phyloP scores from a whole-genome alignment of 2,888 invertebrate genomes.

The Drosophila glabriapex region DNA sequence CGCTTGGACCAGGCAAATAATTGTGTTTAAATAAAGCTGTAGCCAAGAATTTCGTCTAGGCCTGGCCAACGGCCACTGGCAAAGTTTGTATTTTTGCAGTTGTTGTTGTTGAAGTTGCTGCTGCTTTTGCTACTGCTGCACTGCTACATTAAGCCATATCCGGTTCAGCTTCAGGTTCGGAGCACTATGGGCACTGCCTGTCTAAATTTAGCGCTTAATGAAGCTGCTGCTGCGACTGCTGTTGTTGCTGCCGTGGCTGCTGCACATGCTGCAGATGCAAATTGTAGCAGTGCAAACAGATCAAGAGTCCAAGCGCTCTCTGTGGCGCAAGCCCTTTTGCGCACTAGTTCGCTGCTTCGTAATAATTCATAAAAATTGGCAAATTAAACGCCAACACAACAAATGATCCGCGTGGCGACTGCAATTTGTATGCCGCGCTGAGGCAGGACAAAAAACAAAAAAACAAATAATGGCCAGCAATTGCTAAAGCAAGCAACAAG shows the following conservation, averaged over 20 bases:
- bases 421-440: slow-evolving; percentile 64
- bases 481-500: slow-evolving; percentile 57
- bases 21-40: slow-evolving; percentile 80
- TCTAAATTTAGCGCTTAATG: slow-evolving; percentile 81
- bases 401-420: slow-evolving; percentile 71
- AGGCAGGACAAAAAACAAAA: slow-evolving; percentile 18
- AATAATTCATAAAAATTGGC: slow-evolving; percentile 81
- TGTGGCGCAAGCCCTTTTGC: slow-evolving; percentile 26
- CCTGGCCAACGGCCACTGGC: slow-evolving; percentile 37
- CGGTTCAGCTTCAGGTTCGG: slow-evolving; percentile 75
- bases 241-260: slow-evolving; percentile 11
- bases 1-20: slow-evolving; percentile 63
- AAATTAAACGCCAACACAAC: slow-evolving; percentile 81
- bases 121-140: slow-evolving; percentile 29
- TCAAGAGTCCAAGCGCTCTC: slow-evolving; percentile 34
- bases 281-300: slow-evolving; percentile 67
- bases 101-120: slow-evolving; percentile 33
- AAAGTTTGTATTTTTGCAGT: slow-evolving; percentile 32
- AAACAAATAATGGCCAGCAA: slow-evolving; percentile 63
- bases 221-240: slow-evolving; percentile 59
- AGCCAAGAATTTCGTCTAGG: slow-evolving; percentile 59
- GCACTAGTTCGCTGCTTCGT: slow-evolving; percentile 31
- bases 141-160: slow-evolving; percentile 81
- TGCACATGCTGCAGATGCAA: slow-evolving; percentile 53
- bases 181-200: slow-evolving; percentile 68